Evolutionary conservation across 2,113 vertebrate species (phyloP).

Genomic region (Dromiciops gliroides): DNA sequence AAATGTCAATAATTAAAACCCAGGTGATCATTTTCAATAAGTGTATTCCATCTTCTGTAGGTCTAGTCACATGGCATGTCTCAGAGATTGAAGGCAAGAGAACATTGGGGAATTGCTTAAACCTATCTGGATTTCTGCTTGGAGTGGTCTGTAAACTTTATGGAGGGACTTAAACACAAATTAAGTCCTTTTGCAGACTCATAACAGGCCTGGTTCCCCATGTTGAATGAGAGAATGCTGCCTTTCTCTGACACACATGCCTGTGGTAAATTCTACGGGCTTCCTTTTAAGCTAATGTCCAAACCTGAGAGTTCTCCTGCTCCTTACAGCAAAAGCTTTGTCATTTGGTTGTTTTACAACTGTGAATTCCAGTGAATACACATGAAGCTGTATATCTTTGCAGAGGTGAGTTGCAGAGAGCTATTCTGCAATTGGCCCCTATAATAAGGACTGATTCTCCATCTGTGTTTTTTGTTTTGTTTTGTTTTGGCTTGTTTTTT

Average conservation of each 20-base stretch:
- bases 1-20: conserved; percentile 63
- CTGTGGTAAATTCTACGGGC: not conserved
- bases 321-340: not conserved
- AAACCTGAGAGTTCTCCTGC: not conserved
- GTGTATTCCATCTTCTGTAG: conserved; percentile 17
- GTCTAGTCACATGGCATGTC: not conserved
- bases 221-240: conserved; percentile 10
- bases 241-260: not conserved
- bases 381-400: not conserved
- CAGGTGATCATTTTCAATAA: conserved; percentile 58
- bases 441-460: not conserved
- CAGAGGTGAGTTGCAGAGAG: not conserved
- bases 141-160: conserved; percentile 63
- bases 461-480: not conserved
- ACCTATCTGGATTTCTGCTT: conserved; percentile 37
- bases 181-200: conserved; percentile 45
- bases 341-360: not conserved
- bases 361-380: not conserved
- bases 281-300: not conserved
- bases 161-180: conserved; percentile 57
- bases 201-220: not conserved
- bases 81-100: conserved; percentile 54
- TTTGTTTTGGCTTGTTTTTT: too few species aligned
- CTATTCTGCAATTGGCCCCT: not conserved
- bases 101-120: conserved; percentile 38